These are phyloP conservation scores for Lamellibrachia columna DNA, from an alignment of 2,888 invertebrate genomes.

Conservation along the genomic window DNA sequence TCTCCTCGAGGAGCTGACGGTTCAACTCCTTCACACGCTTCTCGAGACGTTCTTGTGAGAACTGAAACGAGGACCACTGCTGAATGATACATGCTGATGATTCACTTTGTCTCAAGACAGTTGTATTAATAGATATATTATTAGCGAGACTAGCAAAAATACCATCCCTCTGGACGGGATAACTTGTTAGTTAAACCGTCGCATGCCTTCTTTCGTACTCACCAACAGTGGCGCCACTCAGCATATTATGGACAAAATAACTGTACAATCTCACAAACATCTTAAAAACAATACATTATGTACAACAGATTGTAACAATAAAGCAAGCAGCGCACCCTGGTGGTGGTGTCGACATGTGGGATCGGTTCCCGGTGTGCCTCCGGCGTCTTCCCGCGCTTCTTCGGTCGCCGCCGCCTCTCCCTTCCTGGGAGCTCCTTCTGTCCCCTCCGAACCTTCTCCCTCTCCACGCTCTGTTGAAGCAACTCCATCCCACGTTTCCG, in stretches of 20 bases:
- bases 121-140: not conserved
- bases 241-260: no score
- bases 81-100: not conserved
- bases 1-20: conserved; percentile 53
- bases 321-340: not conserved
- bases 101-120: not conserved
- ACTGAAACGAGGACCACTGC: not conserved
- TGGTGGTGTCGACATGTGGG: not conserved
- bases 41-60: conserved; percentile 42
- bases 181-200: no score
- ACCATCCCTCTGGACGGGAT: not conserved
- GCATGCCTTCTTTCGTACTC: no score
- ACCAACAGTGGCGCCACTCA: no score
- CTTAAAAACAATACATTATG: no score
- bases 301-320: not conserved
- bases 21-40: conserved; percentile 53
- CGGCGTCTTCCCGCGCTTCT: not conserved
- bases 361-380: not conserved
- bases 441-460: conserved; percentile 11
- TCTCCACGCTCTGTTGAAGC: conserved; percentile 16
- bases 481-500: not conserved
- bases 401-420: not conserved
- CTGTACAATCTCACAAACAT: no score
- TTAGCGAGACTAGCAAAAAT: not conserved
- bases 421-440: not conserved